Evolutionary conservation across 2,797 vertebrate genomes (phyloP).

Genomic region (Rousettus madagascariensis): DNA sequence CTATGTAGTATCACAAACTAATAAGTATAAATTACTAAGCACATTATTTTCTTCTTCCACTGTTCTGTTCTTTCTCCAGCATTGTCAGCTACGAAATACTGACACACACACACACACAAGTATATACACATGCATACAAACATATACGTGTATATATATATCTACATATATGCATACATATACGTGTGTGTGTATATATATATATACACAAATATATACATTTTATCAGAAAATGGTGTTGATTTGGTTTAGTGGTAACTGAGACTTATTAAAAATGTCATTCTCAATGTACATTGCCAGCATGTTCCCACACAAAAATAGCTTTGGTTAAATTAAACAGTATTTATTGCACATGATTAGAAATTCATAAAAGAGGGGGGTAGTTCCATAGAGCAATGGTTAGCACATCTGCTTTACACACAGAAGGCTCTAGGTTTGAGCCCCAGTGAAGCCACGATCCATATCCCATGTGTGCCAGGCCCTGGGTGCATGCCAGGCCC

Average conservation of each 20-base stretch:
- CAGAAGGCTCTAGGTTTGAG: no score
- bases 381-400: no score
- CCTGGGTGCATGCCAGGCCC: no score
- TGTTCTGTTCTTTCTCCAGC: background rate
- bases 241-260: background rate
- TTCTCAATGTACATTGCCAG: background rate
- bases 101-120: no score
- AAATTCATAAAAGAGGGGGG: background rate
- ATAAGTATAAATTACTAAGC: background rate
- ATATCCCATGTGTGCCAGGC: no score
- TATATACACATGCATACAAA: no score
- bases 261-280: background rate
- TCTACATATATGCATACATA: no score
- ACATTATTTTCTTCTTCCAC: background rate
- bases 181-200: no score
- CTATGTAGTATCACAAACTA: background rate
- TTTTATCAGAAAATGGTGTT: background rate
- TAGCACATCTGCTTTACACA: no score
- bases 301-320: background rate
- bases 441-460: no score
- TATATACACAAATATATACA: background rate
- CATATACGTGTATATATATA: no score
- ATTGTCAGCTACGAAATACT: background rate
- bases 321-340: background rate
- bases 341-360: constrained; percentile 25